Conservation (phyloP, 30 jellyfish, hydroid and myxozoan species). For the Mastigias papua region DNA sequence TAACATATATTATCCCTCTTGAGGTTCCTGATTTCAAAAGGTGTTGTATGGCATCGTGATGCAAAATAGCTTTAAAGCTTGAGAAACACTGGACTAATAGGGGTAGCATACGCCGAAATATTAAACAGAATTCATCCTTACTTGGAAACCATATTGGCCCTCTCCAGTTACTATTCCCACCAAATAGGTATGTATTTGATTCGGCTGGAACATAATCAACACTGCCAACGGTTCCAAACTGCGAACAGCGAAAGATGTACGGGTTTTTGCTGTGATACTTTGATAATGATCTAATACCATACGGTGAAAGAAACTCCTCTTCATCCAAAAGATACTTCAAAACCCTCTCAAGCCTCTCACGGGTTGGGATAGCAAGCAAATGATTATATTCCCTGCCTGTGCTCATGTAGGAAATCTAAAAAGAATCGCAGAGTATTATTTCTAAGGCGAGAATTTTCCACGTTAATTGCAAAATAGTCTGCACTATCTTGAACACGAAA, state of each 20-base stretch:
- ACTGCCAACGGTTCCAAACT: constrained; percentile 47
- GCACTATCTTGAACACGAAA: too few relatives aligned
- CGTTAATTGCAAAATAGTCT: background rate
- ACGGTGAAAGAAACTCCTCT: constrained; percentile 91
- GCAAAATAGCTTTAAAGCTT: too few relatives aligned
- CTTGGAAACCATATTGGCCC: constrained; percentile 99
- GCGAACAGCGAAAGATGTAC: constrained; percentile 44
- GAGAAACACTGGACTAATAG: too few relatives aligned
- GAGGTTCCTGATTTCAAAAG: too few relatives aligned
- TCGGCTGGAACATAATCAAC: constrained; percentile 93
- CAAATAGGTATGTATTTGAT: constrained; percentile 86
- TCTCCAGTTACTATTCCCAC: constrained; percentile 98
- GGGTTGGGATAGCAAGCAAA: constrained; percentile 84
- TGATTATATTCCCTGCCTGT: constrained; percentile 83
- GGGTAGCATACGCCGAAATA: background rate
- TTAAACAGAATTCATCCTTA: constrained; percentile 7
- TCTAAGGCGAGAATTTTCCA: too few relatives aligned
- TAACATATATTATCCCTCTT: too few relatives aligned
- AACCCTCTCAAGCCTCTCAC: constrained; percentile 79
- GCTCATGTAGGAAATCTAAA: constrained; percentile 85
- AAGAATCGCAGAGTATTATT: background rate
- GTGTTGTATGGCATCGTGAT: too few relatives aligned
- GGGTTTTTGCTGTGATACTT: constrained; percentile 89
- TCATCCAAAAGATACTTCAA: constrained; percentile 86
- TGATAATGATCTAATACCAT: constrained; percentile 93